phyloP scores from a whole-genome alignment of 2,888 invertebrate species.

The Melanostoma scalare region DNA sequence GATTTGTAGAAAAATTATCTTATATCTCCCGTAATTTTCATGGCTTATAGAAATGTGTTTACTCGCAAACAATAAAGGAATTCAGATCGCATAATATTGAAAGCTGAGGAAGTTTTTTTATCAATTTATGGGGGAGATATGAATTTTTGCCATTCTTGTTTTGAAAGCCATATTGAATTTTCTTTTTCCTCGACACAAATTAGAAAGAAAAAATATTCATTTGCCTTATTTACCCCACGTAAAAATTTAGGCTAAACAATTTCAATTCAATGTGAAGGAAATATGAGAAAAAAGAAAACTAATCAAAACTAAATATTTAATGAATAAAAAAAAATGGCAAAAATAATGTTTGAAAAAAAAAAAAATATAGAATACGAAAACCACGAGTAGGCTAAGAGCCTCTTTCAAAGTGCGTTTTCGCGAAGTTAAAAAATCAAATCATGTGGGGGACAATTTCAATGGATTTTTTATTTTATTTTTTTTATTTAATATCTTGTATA shows the following conservation, averaged over 20 bases:
- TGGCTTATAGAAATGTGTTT: constrained; percentile 26
- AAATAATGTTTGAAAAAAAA: constrained; percentile 5
- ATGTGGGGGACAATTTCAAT: constrained; percentile 31
- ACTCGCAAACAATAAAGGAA: constrained; percentile 63
- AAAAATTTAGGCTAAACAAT: constrained; percentile 33
- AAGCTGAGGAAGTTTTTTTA: constrained; percentile 28
- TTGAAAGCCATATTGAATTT: constrained; percentile 21
- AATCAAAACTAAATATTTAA: constrained; percentile 23
- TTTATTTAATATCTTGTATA: constrained; percentile 48
- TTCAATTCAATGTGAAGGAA: constrained; percentile 38
- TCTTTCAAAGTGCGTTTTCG: constrained; percentile 8
- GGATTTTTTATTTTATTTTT: constrained; percentile 33
- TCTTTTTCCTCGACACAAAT: constrained; percentile 32
- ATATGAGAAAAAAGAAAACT: constrained; percentile 25
- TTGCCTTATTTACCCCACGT: constrained; percentile 22
- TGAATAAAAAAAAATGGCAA: constrained; percentile 33
- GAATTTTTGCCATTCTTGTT: constrained; percentile 25
- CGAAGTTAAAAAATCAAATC: constrained; percentile 22
- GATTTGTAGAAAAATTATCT: constrained; percentile 55
- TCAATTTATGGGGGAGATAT: constrained; percentile 34
- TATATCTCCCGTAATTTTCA: constrained; percentile 51
- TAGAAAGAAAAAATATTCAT: neutral
- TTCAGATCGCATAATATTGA: constrained; percentile 59
- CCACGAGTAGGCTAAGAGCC: constrained; percentile 3
- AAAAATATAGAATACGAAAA: constrained; percentile 3